Evolutionary conservation across 1,140 invertebrate species (phyloP), one percentile per base, ranked within the genome.

Genomic region (silkworm (Bombyx mori)): DNA sequence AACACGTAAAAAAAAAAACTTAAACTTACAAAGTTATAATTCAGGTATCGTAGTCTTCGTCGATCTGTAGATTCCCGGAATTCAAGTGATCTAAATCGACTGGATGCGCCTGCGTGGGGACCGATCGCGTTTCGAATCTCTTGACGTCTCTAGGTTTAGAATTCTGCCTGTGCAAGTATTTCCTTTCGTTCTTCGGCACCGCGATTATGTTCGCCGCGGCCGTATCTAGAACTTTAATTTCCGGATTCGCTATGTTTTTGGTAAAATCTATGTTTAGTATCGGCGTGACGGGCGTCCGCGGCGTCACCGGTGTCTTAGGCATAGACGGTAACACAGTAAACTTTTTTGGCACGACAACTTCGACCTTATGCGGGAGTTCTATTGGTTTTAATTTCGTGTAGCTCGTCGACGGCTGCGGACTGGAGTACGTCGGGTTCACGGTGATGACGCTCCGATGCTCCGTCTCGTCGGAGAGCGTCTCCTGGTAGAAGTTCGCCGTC

Each of bases 21-120:
- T 62, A 73, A 35, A 35, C 26, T 35, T 35, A 35, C 26, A 35
- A 35, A 35, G 26, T 35, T 35, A 35, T 58, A 58, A 78, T 71
- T 86, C 81, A 86, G 74, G 80, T 83, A 81, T 86, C 83, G 68
- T 86, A 86, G 72, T 86, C 83, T 71, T 86, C 83, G 57, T 86
- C 83, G 56, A 86, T 84, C 64, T 86, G 76, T 62, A 86, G 67
- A 60, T 85, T 78, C 2, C 82, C 77, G 18, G 80, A 76, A 63
- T 79, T 82, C 57, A 84, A 67, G 61, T 73, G 71, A 54, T 84
- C 80, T 51, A 83, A 68, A 42, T 76, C 75, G 3, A 82, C 62
- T 6, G 69, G 72, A 22, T 59, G 58, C 2, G 63, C 10, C 10
- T 52, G 48, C 12, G 12, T 18, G 6, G 47, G 8, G n/a, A 70